A percentile compares a stretch with the other conserved stretches of the same genome.
Conservation (phyloP, 2,888 invertebrate species). For the Micropterix aruncella region DNA sequence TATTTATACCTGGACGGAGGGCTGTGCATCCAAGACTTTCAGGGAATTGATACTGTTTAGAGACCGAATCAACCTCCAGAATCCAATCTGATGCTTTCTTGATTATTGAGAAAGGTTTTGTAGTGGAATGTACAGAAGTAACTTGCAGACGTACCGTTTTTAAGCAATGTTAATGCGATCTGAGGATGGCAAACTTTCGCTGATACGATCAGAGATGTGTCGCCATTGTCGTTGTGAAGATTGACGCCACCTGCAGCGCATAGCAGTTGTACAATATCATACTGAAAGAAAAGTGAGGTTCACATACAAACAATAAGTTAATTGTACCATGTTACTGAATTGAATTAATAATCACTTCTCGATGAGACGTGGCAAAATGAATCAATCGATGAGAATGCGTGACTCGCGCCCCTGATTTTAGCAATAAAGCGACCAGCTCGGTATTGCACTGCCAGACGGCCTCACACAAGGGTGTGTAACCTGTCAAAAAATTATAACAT, state of each 20-base stretch:
- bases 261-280: conserved; percentile 40
- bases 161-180: no score
- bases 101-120: no score
- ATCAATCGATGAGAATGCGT: conserved; percentile 55
- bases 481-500: no score
- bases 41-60: no score
- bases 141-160: background rate
- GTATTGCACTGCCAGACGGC: conserved; percentile 53
- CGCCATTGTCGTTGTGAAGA: conserved; percentile 48
- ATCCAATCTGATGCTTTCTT: no score
- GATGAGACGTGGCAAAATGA: conserved; percentile 36
- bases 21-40: no score
- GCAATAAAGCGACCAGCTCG: conserved; percentile 39
- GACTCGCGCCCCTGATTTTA: conserved; percentile 51
- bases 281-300: no score
- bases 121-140: background rate
- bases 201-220: conserved; percentile 54
- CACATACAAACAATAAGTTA: no score
- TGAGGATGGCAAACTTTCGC: conserved; percentile 12
- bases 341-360: background rate
- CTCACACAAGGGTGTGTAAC: conserved; percentile 55
- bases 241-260: conserved; percentile 45
- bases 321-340: no score
- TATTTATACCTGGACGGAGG: no score
- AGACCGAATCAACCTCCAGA: no score